phyloP scores from a whole-genome alignment of 2,113 vertebrate species.

The Nannospalax galili region DNA sequence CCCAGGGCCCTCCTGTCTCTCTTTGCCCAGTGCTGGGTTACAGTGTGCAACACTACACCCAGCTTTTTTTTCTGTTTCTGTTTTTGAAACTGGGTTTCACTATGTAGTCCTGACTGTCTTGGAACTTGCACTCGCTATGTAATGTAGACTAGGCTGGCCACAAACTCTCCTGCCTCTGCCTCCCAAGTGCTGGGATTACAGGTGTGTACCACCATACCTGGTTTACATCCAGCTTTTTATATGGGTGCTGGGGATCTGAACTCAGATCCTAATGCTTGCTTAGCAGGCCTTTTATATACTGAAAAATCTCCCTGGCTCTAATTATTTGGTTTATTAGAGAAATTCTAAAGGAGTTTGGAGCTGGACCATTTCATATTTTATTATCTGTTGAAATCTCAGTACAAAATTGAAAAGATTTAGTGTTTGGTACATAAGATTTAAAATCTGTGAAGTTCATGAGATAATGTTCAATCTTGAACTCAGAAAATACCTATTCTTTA shows the following conservation, averaged over 20 bases:
- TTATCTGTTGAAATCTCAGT: not conserved
- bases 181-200: too few relatives aligned
- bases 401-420: not conserved
- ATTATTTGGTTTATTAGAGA: too few relatives aligned
- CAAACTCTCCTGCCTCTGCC: too few relatives aligned
- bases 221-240: not conserved
- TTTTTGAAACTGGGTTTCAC: too few relatives aligned
- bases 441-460: not conserved
- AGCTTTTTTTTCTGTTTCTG: too few relatives aligned
- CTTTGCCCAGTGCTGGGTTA: not conserved
- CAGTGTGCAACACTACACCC: not conserved
- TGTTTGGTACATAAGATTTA: not conserved
- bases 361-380: not conserved
- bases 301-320: too few relatives aligned
- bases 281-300: not conserved
- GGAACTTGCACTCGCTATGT: too few relatives aligned
- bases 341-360: not conserved
- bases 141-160: too few relatives aligned
- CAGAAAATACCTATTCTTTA: not conserved
- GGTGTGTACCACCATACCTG: too few relatives aligned
- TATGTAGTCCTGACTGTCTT: too few relatives aligned
- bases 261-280: not conserved
- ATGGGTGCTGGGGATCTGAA: not conserved
- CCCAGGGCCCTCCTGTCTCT: not conserved
- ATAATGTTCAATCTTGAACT: not conserved